Evolutionary conservation across 2,113 vertebrate genomes (phyloP), one percentile per base, ranked within the genome.

Genomic region (Sylvietta virens): DNA sequence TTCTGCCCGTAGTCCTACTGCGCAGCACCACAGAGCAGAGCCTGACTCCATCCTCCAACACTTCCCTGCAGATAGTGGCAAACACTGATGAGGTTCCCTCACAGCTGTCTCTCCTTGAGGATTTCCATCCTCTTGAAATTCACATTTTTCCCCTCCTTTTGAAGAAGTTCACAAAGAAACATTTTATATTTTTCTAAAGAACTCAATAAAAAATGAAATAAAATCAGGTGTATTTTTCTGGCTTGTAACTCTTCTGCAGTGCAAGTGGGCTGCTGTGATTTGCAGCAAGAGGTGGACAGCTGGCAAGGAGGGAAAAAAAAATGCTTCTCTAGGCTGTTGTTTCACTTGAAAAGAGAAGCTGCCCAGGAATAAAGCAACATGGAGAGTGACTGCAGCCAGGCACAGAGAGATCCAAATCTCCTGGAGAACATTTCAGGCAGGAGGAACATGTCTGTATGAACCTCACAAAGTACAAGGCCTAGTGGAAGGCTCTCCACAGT

Each of bases 341-440:
- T 87, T 92, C 69, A 65, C 47, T 84, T 57, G 78, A 80, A 56
- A 51, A 91, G n/a, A 4, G 9, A 91, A 87, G 78, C n/a, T 81
- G 31, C 26, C 19, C 1, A 2, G 61, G 67, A 88, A 54, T 71
- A 4, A 53, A 85, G 51, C 2, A 4, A 74, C 1, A 0, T 3
- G 15, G 48, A 70, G 28, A 27, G 39, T 33, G 48, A 31, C 14
- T 61, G 60, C 33, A 62, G 35, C 21, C 31, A 39, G 23, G 24
- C 6, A 6, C 23, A 66, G 84, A 9, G 15, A 79, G 66, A 69
- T 5, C 27, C 31, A n/a, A 57, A 47, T 28, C 50, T 88, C 7
- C 73, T 35, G 62, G 8, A 27, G 26, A 56, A 28, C 27, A 9
- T 26, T 67, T 58, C 70, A 61, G 65, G 60, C 74, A 54, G 82